Evolutionary conservation across 2,797 vertebrate species (phyloP).

Genomic region (Valencia hispanica): DNA sequence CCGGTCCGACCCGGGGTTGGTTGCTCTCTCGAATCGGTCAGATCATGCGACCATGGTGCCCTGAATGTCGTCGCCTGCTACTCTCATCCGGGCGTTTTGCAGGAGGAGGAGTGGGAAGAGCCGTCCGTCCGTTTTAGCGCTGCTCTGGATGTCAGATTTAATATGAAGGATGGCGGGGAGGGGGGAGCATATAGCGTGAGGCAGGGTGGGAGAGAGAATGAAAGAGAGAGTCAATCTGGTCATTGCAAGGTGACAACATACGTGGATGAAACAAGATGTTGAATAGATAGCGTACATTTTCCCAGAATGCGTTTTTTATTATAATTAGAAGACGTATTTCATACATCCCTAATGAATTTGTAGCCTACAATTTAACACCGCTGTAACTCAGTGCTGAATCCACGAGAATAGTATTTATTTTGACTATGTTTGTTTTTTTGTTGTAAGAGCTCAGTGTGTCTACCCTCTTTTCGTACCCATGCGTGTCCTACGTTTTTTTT

Average conservation of each 20-base stretch:
- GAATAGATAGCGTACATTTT: no score
- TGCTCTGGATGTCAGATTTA: conserved; percentile 71
- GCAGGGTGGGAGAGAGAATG: conserved; percentile 19
- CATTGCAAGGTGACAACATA: conserved; percentile 38
- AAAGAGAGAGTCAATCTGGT: conserved; percentile 36
- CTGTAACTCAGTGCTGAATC: not conserved
- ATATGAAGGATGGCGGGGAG: conserved; percentile 41
- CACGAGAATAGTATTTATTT: not conserved
- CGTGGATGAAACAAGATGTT: not conserved
- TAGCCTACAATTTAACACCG: not conserved
- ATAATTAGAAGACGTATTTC: not conserved
- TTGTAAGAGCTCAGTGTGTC: not conserved
- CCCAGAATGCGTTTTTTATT: no score
- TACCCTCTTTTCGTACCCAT: not conserved
- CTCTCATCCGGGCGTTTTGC: conserved; percentile 71
- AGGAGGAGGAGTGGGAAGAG: conserved; percentile 33
- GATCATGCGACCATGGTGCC: conserved; percentile 63
- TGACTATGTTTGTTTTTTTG: not conserved
- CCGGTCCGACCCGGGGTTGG: conserved; percentile 9
- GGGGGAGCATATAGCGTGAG: not conserved
- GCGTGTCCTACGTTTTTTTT: not conserved
- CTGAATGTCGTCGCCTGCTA: conserved; percentile 59
- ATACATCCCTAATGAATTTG: not conserved
- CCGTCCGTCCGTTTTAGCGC: conserved; percentile 33
- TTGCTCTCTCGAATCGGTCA: conserved; percentile 28